A percentile compares a stretch with the other conserved stretches of the same genome.
These are phyloP conservation scores for Sylvia atricapilla DNA, from an alignment of 2,113 vertebrate species.

Conservation along the genomic window DNA sequence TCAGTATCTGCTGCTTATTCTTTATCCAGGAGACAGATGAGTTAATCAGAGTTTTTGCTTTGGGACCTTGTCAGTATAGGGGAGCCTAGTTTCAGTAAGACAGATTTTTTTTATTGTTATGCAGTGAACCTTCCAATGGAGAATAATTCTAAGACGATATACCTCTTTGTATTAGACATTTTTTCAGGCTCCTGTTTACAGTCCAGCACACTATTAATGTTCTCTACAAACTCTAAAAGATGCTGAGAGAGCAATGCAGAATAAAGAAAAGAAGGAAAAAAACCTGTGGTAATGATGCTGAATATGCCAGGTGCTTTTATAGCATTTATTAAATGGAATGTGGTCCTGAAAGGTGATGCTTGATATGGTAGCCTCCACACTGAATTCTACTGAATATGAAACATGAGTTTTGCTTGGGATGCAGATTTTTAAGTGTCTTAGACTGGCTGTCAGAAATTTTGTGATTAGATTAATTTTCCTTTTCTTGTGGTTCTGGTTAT, in stretches of 20 bases:
- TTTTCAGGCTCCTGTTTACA: background rate
- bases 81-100: background rate
- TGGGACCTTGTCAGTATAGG: background rate
- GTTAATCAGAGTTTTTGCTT: background rate
- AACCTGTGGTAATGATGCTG: background rate
- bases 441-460: background rate
- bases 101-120: background rate
- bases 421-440: constrained; percentile 1
- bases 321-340: background rate
- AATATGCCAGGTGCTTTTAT: background rate
- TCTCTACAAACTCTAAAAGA: background rate
- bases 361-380: background rate
- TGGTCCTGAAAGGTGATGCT: background rate
- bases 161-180: background rate
- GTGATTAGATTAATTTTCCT: background rate
- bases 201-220: background rate
- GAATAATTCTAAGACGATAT: background rate
- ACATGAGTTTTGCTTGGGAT: background rate
- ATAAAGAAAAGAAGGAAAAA: background rate
- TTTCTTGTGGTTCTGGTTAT: background rate
- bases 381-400: background rate
- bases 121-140: background rate
- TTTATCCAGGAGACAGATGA: background rate
- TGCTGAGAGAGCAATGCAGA: background rate
- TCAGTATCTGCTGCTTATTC: background rate